A percentile compares a stretch with the other conserved stretches of the same genome.
phyloP scores from a whole-genome alignment of 2,888 invertebrate species.

The Lapara coniferarum region DNA sequence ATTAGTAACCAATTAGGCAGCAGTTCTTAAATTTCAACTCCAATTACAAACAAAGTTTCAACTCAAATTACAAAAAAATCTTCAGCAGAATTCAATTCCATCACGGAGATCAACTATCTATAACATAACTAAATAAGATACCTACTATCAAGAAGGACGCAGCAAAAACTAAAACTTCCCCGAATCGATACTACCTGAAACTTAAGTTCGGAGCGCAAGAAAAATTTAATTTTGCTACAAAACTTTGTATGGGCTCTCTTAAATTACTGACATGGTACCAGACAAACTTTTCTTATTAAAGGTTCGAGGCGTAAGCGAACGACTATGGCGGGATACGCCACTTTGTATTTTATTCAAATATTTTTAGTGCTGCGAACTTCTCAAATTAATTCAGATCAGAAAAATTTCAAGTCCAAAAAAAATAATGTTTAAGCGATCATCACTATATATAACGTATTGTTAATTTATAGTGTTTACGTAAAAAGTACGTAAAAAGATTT shows the following conservation, averaged over 20 bases:
- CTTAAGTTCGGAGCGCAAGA: slow-evolving; percentile 49
- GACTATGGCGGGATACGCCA: slow-evolving; percentile 29
- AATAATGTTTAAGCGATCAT: too few relatives aligned
- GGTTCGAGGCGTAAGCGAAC: slow-evolving; percentile 39
- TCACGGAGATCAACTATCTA: neutral
- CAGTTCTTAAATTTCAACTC: too few relatives aligned
- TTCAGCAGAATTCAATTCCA: neutral
- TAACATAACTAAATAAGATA: slow-evolving; percentile 30
- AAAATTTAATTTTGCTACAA: slow-evolving; percentile 67
- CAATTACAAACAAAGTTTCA: neutral
- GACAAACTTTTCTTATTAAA: slow-evolving; percentile 68
- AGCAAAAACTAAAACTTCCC: slow-evolving; percentile 38
- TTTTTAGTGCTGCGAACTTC: neutral
- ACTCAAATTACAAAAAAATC: neutral
- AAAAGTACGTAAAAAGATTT: too few relatives aligned
- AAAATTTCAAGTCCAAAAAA: too few relatives aligned
- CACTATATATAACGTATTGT: too few relatives aligned
- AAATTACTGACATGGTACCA: slow-evolving; percentile 66
- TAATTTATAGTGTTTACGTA: too few relatives aligned
- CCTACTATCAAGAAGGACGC: slow-evolving; percentile 29
- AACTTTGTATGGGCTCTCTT: slow-evolving; percentile 65
- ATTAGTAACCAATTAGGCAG: too few relatives aligned
- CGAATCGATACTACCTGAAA: slow-evolving; percentile 35
- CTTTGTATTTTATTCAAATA: neutral
- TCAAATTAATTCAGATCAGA: neutral